A percentile compares a stretch with the other conserved stretches of the same genome.
Evolutionary conservation across 1,140 invertebrate species (phyloP).

Genomic region (Argopecten irradians): DNA sequence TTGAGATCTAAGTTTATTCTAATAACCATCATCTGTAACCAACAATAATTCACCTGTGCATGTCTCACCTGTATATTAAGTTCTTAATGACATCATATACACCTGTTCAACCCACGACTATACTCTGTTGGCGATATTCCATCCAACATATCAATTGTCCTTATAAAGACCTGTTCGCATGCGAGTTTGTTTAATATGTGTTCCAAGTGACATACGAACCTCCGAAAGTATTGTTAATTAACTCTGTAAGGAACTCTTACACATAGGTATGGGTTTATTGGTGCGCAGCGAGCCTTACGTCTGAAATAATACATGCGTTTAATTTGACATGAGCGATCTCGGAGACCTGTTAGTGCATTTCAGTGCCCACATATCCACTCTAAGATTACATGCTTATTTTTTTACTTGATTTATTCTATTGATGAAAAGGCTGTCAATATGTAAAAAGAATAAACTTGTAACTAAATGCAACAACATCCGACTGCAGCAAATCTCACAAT

Average conservation of each 20-base stretch:
- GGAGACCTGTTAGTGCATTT: background rate
- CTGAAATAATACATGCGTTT: background rate
- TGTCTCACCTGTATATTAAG: background rate
- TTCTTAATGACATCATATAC: background rate
- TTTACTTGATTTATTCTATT: background rate
- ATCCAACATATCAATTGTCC: background rate
- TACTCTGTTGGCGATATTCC: background rate
- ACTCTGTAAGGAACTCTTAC: background rate
- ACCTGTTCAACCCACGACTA: background rate
- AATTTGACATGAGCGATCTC: background rate
- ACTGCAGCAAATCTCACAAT: no score
- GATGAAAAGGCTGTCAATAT: background rate
- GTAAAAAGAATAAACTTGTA: no score
- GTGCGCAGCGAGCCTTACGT: background rate
- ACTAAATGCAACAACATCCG: no score
- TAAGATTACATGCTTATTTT: no score
- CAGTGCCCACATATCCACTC: no score
- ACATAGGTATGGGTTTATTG: background rate
- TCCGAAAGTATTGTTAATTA: background rate
- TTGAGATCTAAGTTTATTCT: background rate
- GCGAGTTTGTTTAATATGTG: background rate
- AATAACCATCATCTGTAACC: background rate
- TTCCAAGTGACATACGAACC: background rate
- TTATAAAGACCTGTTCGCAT: background rate
- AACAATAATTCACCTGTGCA: background rate